Evolutionary conservation across 1,140 invertebrate species (phyloP).

Genomic region (Diorhabda carinulata): DNA sequence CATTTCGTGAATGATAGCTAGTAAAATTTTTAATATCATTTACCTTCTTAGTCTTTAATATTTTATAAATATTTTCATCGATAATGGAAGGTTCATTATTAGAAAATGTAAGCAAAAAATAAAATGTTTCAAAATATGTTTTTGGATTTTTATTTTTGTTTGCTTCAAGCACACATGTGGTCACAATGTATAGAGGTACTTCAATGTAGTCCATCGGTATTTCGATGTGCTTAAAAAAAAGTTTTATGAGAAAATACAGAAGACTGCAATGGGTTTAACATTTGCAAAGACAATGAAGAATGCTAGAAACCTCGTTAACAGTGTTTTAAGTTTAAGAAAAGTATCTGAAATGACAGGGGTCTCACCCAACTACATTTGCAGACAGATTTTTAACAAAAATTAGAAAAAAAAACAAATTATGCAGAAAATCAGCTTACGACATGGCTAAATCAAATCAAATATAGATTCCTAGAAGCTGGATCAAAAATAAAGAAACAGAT

Average conservation of each 20-base stretch:
- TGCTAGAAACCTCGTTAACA: not conserved
- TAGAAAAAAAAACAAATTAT: not conserved
- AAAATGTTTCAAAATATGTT: not conserved
- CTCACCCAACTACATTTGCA: not conserved
- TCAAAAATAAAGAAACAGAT: not conserved
- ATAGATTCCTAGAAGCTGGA: not conserved
- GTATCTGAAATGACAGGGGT: not conserved
- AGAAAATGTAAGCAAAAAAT: not conserved
- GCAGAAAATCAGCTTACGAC: not conserved
- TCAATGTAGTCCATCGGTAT: not conserved
- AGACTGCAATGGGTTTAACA: constrained; percentile 6
- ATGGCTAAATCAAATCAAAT: not conserved
- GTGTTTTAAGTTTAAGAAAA: not conserved
- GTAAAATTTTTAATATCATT: not conserved
- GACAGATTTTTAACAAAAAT: not conserved
- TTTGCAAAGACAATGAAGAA: not conserved
- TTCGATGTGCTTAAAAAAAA: not conserved
- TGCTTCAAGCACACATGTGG: not conserved
- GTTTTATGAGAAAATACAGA: not conserved
- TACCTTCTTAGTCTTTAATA: not conserved
- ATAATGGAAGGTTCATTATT: not conserved
- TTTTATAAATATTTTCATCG: not conserved
- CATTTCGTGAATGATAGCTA: too few species aligned
- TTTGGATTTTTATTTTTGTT: not conserved
- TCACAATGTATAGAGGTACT: not conserved